Base-by-base conservation (phyloP, 2,888 invertebrate genomes). In the Heliconius ismenius region DNA sequence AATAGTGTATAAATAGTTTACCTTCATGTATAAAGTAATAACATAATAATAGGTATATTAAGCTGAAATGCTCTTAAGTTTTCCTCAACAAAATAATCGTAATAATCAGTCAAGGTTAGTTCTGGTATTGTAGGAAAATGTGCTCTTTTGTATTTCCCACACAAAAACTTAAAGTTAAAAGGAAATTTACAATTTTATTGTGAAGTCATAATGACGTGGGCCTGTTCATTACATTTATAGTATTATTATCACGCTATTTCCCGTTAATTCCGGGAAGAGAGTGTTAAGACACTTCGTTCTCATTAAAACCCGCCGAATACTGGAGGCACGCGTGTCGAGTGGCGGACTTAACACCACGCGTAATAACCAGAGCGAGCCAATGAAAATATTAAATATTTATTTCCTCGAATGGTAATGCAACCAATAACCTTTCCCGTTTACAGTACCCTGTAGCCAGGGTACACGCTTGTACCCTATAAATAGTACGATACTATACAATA, bases 131-230 rank as follows among this genome's bases (percentile, higher is more conserved):
- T 32, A 65, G 39, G 26, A 65, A 65, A 72, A 63, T 32, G 43
- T 54, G 24, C 54, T 64, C 54, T 28, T 73, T 39, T 28, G 58
- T 76, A 24, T 70, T 70, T 70, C 54, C 70, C 63, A 69, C 36
- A 58, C 54, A 76, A 49, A 62, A 54, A 72, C 9, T 15, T 21
- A 64, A 54, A 54, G 21, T 58, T 72, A 26, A 64, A 72, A 72
- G 70, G 70, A 76, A 70, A 58, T 39, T 69, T 58, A 36, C 36
- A 24, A 10, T 39, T 15, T 58, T 3, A 70, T 54, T 70, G 36
- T 7, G 24, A 24, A 39, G 65, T 24, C n/a, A 24, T n/a, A 24
- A 24, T 65, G 39, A 39, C 65, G 65, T 39, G 6, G 54, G 18
- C 54, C 54, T 21, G 54, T 36, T 65, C 1, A 32, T 9, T 64